Evolutionary conservation across 1,140 invertebrate genomes (phyloP).

Genomic region (Ceratina calcarata): DNA sequence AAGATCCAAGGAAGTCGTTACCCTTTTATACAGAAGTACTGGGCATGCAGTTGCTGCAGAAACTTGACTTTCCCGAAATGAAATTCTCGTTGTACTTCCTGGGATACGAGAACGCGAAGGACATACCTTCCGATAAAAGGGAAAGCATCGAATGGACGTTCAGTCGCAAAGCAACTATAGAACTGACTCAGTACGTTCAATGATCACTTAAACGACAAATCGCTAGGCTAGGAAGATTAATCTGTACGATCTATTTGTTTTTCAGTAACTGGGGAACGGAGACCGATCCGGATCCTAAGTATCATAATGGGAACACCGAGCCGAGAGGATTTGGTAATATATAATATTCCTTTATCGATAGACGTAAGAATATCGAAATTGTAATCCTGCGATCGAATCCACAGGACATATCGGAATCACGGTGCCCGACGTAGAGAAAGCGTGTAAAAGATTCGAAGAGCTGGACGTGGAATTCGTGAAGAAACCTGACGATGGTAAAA

Average conservation of each 20-base stretch:
- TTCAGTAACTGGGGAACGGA: conserved; percentile 96
- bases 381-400: background rate
- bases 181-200: conserved; percentile 93
- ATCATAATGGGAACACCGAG: conserved; percentile 96
- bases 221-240: background rate
- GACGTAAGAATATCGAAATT: background rate
- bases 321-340: conserved; percentile 90
- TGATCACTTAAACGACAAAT: background rate
- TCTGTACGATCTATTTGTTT: conserved; percentile 70
- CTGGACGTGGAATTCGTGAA: conserved; percentile 94
- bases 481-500: conserved; percentile 93
- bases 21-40: conserved; percentile 95
- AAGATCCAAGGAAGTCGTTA: conserved; percentile 92
- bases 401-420: conserved; percentile 93
- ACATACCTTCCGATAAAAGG: conserved; percentile 86
- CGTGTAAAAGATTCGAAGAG: conserved; percentile 93
- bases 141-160: conserved; percentile 90
- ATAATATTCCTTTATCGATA: conserved; percentile 23
- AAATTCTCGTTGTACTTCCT: conserved; percentile 97
- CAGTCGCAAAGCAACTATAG: conserved; percentile 91
- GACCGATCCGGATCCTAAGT: conserved; percentile 87
- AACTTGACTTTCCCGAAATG: conserved; percentile 93
- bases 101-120: conserved; percentile 90
- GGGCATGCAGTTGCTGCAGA: conserved; percentile 94
- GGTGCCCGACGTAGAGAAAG: conserved; percentile 93